Evolutionary conservation across 2,113 vertebrate species (phyloP), one percentile per base, ranked within the genome.

Genomic region (Cynocephalus volans): DNA sequence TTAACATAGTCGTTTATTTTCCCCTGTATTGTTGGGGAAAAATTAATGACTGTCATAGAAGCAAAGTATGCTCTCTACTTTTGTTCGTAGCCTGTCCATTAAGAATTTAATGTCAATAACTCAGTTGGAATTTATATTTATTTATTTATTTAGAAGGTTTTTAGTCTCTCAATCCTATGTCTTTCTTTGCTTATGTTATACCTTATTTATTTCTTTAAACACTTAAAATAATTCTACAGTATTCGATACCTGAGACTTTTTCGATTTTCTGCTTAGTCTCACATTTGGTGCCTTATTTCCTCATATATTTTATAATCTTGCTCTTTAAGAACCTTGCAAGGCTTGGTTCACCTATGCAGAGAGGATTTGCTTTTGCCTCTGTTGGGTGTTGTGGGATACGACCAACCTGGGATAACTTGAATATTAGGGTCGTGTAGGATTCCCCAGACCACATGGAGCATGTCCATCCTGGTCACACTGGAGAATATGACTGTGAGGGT

Each of bases 401-500:
- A 33, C 1, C 5, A 12, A 45, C n/a, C 48, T 12, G 24, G 36
- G 69, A 21, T 1, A 0, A 13, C 48, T 21, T 26, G 52, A 56
- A 13, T 31, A 18, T 82, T 5, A 31, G 69, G n/a, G 31, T 36
- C 26, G 17, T 12, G 45, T 28, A 8, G 58, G 15, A 2, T n/a
- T 26, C 5, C 76, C 17, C 58, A 31, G 48, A 41, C 11, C 36
- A 26, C 3, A 2, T 1, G 18, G 45, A 52, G 13, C 3, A 0
- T 14, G 23, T 0, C 6, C 5, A 24, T 26, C 62, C 26, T 11
- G 6, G 15, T 77, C 17, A 2, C 21, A 5, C 3, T 23, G 31
- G 48, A 33, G 72, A 6, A n/a, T 4, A 73, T 31, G 48, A n/a
- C 11, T 2, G 0, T 6, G 26, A 5, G 12, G 6, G 9, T 6